phyloP scores from a whole-genome alignment of 2,888 invertebrate genomes.

The Drosophila neutralis region DNA sequence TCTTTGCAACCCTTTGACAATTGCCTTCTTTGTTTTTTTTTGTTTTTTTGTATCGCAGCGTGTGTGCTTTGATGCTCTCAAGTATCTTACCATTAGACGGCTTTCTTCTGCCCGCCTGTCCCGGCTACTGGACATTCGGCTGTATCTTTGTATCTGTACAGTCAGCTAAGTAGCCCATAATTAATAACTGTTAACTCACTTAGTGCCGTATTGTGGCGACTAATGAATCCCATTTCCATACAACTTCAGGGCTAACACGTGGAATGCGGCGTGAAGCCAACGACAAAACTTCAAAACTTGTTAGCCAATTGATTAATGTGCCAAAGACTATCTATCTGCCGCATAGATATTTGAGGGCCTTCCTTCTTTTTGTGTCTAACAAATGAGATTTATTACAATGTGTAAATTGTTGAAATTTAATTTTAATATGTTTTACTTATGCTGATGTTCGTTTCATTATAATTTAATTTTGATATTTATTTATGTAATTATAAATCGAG shows the following conservation, averaged over 20 bases:
- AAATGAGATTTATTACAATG: constrained; percentile 20
- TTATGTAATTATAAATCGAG: neutral
- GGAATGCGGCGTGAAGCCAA: constrained; percentile 50
- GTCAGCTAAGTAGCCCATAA: constrained; percentile 41
- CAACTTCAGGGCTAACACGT: constrained; percentile 3
- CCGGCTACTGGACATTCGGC: constrained; percentile 59
- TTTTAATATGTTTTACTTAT: neutral
- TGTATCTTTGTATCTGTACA: neutral
- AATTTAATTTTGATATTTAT: neutral
- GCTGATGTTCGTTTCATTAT: neutral
- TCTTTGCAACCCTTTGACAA: constrained; percentile 51
- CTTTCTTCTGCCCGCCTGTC: constrained; percentile 39
- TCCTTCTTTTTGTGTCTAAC: constrained; percentile 4
- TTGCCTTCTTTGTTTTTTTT: constrained; percentile 65
- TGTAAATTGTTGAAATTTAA: neutral
- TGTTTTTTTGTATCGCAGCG: constrained; percentile 64
- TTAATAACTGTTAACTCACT: constrained; percentile 74
- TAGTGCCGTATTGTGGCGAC: constrained; percentile 58
- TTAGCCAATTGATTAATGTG: constrained; percentile 49
- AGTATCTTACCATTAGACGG: constrained; percentile 57
- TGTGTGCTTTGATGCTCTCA: constrained; percentile 56
- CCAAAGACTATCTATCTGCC: constrained; percentile 1
- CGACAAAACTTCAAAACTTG: constrained; percentile 29
- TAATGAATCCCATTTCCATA: constrained; percentile 70
- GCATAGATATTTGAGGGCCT: constrained; percentile 9